Evolutionary conservation across 2,797 vertebrate species (phyloP).

Genomic region (Parauchenoglanis punctatus): DNA sequence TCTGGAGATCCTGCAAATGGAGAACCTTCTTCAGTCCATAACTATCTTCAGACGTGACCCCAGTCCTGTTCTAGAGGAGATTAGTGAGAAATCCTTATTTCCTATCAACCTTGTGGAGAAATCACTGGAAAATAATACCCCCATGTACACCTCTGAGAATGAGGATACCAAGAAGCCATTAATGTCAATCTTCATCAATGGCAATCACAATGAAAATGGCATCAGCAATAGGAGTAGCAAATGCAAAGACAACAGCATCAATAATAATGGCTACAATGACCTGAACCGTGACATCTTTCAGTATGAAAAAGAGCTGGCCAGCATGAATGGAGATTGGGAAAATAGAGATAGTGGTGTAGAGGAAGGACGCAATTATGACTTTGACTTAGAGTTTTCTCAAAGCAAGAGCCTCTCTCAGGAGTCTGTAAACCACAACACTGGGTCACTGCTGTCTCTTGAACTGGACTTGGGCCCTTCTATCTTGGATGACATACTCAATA

Average conservation of each 20-base stretch:
- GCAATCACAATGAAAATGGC: conserved; percentile 67
- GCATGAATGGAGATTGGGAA: conserved; percentile 85
- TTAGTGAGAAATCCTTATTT: conserved; percentile 76
- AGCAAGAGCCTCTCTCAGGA: conserved; percentile 84
- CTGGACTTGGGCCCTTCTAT: conserved; percentile 97
- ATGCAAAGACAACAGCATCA: conserved; percentile 69
- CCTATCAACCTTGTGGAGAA: conserved; percentile 81
- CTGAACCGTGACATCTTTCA: conserved; percentile 62
- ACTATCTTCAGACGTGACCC: conserved; percentile 84
- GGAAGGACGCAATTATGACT: conserved; percentile 79
- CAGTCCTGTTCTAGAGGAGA: conserved; percentile 69
- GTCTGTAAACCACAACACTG: conserved; percentile 85
- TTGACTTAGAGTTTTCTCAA: conserved; percentile 82
- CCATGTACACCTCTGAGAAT: conserved; percentile 76
- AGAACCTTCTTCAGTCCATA: conserved; percentile 83
- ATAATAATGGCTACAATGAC: conserved; percentile 61
- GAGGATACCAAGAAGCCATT: conserved; percentile 73
- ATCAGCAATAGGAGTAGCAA: conserved; percentile 67
- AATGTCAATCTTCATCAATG: conserved; percentile 64
- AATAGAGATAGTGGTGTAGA: conserved; percentile 86
- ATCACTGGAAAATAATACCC: conserved; percentile 69
- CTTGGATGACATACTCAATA: conserved; percentile 96
- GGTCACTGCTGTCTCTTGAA: conserved; percentile 92
- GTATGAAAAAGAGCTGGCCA: conserved; percentile 84
- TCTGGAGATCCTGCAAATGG: conserved; percentile 84